Base-by-base conservation (phyloP, 2,888 invertebrate genomes). In the Epinotia bilunana region DNA sequence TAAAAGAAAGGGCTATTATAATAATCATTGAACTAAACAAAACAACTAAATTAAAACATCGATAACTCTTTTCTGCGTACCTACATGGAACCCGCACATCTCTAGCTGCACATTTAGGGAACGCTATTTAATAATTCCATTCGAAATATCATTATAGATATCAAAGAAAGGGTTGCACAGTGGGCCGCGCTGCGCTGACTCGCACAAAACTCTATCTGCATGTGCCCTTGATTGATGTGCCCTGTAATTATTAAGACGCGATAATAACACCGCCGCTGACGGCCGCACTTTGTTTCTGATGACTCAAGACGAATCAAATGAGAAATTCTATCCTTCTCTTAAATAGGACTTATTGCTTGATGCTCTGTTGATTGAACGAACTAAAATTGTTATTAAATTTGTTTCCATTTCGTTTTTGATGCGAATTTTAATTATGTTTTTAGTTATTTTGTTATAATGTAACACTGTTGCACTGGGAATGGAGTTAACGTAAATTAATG, bases 241-340 rank as follows among this genome's bases (percentile, higher is more conserved):
- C 89, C 92, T 94, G 91, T 94, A 94, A 94, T 94, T 94, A 94
- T 93, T 90, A 90, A 88, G 94, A 94, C 94, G 91, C 91, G 91
- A 90, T 94, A 94, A 94, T 94, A 94, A 94, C 91, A 94, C 92
- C 91, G 89, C 90, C 86, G 91, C 88, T 85, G 90, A 91, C 87
- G 89, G 90, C 89, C 88, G 91, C 92, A 93, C 93, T 94, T 91
- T 91, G 92, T 92, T 92, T 92, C 88, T 91, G 93, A 92, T 90
- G 93, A 92, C 91, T 92, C 88, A 91, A 94, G 93, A 93, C 93
- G 90, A 93, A 93, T 91, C 90, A 92, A 93, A 93, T 90, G 92
- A 93, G 93, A 92, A 92, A 90, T 90, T 91, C 92, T 93, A 92
- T 92, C 90, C 88, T 89, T 90, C 89, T 91, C 89, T 87, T 81